Percentiles rank a stretch among this genome's conserved stretches.
phyloP scores from a whole-genome alignment of 2,888 invertebrate species.

The Hyposoter dolosus region DNA sequence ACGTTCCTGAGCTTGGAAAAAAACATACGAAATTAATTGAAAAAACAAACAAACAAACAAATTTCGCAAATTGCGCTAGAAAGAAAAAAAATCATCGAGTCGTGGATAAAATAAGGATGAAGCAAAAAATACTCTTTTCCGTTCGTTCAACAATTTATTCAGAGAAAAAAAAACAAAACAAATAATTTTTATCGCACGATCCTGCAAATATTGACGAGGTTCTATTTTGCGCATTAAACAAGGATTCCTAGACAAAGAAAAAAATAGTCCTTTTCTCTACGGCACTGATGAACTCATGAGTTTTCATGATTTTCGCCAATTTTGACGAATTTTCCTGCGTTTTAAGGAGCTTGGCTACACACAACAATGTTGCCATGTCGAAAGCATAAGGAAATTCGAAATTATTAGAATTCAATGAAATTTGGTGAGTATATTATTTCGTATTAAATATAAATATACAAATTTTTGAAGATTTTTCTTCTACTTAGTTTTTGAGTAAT shows the following conservation, averaged over 20 bases:
- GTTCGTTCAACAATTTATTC: conserved; percentile 15
- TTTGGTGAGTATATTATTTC: no score
- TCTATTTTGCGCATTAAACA: conserved; percentile 22
- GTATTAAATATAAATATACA: no score
- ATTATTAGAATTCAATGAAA: no score
- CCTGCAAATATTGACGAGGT: not conserved
- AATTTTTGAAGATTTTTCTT: no score
- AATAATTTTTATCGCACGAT: conserved; percentile 7
- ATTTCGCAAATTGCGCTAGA: conserved; percentile 17
- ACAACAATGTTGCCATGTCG: no score
- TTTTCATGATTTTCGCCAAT: not conserved
- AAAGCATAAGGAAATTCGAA: no score
- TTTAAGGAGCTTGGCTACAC: no score
- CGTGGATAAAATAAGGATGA: not conserved
- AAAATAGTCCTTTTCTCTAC: conserved; percentile 3
- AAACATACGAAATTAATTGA: conserved; percentile 32
- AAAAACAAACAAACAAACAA: conserved; percentile 23
- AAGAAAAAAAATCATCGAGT: not conserved
- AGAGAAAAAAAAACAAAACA: not conserved
- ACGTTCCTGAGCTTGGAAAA: conserved; percentile 60
- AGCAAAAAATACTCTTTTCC: not conserved
- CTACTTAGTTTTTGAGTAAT: no score
- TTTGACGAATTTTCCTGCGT: no score
- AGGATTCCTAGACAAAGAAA: not conserved
- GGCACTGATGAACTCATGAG: not conserved